Conservation (phyloP, 2,113 vertebrate genomes). For the Megaceryle torquata region DNA sequence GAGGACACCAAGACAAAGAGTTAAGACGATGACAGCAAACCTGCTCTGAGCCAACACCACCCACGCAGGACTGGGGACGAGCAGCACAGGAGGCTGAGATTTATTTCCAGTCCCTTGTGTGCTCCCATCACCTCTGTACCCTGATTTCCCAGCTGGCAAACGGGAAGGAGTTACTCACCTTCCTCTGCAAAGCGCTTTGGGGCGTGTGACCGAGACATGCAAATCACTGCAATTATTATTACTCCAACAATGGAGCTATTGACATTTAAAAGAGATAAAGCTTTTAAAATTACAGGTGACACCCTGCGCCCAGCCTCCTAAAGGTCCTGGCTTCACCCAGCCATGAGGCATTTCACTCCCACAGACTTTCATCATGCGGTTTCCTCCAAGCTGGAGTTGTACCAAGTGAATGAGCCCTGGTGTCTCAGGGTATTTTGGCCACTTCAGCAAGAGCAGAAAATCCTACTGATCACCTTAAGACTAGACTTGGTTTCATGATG, state of each 20-base stretch:
- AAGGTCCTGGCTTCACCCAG: slow-evolving; percentile 13
- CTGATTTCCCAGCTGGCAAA: background rate
- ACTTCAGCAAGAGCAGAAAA: background rate
- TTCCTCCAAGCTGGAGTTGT: background rate
- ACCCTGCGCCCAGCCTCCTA: background rate
- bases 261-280: slow-evolving; percentile 38
- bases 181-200: background rate
- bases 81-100: background rate
- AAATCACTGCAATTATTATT: background rate
- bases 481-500: background rate
- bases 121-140: background rate
- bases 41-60: background rate
- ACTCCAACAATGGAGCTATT: slow-evolving; percentile 39
- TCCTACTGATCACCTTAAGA: fast-evolving
- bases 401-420: fast-evolving
- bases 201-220: slow-evolving; percentile 14
- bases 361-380: background rate
- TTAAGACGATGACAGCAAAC: fast-evolving
- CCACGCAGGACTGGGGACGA: background rate
- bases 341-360: background rate
- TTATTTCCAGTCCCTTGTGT: background rate
- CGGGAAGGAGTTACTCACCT: background rate
- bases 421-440: background rate
- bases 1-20: background rate
- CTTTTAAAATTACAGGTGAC: slow-evolving; percentile 15